Conservation (phyloP, 35 echinoderm and acorn worm species). For the Nesometra sesokonis region DNA sequence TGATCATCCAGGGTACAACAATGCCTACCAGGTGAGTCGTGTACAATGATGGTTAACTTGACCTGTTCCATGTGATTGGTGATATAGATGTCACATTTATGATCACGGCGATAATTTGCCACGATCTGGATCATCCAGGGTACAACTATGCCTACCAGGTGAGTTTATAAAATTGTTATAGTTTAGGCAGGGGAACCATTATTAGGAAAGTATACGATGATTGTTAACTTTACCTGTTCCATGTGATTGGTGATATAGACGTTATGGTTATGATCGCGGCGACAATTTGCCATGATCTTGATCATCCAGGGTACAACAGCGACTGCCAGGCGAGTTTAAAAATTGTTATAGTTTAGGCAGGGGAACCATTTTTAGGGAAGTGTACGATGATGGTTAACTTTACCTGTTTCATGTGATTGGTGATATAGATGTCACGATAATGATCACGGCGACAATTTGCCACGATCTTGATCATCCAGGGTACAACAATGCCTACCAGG, state of each 20-base stretch:
- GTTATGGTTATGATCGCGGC: constrained; percentile 58
- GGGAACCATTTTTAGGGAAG: too few relatives aligned
- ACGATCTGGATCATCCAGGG: constrained; percentile 93
- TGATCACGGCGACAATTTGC: constrained; percentile 85
- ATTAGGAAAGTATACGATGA: too few relatives aligned
- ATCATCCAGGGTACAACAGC: constrained; percentile 95
- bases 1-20: constrained; percentile 94
- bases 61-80: constrained; percentile 51
- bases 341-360: too few relatives aligned
- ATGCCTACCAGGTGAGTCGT: constrained; percentile 82
- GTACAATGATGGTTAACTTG: constrained; percentile 37
- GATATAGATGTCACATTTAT: constrained; percentile 59
- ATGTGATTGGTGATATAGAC: constrained; percentile 54
- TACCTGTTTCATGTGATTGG: constrained; percentile 55
- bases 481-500: constrained; percentile 97
- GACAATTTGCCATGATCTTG: constrained; percentile 89
- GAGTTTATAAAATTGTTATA: background rate
- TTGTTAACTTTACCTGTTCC: constrained; percentile 44
- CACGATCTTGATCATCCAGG: constrained; percentile 97
- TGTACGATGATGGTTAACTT: constrained; percentile 73
- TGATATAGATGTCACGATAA: constrained; percentile 50
- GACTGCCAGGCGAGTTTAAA: constrained; percentile 86
- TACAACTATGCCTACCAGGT: constrained; percentile 99
- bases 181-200: too few relatives aligned
- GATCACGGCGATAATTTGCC: constrained; percentile 82